Conservation (phyloP, 1,140 invertebrate species). For the Pseudomyrmex dendroicus region DNA sequence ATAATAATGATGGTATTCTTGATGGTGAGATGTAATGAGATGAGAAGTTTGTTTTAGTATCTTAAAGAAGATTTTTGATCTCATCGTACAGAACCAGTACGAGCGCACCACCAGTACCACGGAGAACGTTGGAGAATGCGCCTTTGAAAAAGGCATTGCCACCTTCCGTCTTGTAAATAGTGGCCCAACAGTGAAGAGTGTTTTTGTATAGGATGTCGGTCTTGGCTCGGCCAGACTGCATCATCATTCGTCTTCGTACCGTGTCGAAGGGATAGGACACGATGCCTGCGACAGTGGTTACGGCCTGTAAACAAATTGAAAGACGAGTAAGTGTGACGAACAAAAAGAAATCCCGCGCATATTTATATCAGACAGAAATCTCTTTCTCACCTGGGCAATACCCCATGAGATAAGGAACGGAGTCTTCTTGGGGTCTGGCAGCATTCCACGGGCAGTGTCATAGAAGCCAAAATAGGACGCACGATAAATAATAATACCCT, state of each 20-base stretch:
- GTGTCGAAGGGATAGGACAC: conserved; percentile 96
- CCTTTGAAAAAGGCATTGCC: conserved; percentile 92
- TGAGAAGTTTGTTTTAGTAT: conserved; percentile 73
- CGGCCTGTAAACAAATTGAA: conserved; percentile 82
- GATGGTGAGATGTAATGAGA: conserved; percentile 80
- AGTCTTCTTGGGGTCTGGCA: conserved; percentile 93
- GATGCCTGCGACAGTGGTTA: conserved; percentile 91
- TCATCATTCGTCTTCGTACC: conserved; percentile 96
- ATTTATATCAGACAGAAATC: neutral
- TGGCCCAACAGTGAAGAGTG: conserved; percentile 90
- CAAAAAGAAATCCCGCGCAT: neutral
- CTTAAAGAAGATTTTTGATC: conserved; percentile 89
- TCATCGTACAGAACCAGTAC: conserved; percentile 93
- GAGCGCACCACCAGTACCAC: conserved; percentile 92
- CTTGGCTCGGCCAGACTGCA: conserved; percentile 91
- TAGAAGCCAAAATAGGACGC: conserved; percentile 97
- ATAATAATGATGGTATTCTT: conserved; percentile 68
- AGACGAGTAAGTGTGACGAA: conserved; percentile 5
- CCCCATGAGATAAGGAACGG: conserved; percentile 90
- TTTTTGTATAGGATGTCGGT: conserved; percentile 90
- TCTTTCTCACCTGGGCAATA: conserved; percentile 90
- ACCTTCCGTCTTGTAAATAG: conserved; percentile 89
- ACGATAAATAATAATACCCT: conserved; percentile 94
- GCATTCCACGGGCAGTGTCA: conserved; percentile 95
- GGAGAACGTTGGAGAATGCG: conserved; percentile 91